Conservation (phyloP, 2,888 invertebrate species). For the Ypsolopha sequella region DNA sequence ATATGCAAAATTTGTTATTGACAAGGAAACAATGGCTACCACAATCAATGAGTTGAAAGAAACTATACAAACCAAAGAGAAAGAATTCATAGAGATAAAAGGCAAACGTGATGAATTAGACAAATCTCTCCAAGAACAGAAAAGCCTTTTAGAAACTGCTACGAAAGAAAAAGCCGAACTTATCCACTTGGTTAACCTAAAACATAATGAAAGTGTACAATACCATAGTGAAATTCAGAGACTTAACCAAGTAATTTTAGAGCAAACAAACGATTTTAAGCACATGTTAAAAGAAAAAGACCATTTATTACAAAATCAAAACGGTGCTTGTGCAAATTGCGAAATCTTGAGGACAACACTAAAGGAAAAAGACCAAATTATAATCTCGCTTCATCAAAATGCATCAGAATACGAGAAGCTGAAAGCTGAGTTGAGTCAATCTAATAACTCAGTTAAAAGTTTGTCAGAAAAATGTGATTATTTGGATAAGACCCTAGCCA, state of each 20-base stretch:
- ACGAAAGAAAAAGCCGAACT: constrained; percentile 75
- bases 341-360: constrained; percentile 32
- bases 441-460: constrained; percentile 69
- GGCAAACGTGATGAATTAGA: constrained; percentile 26
- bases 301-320: constrained; percentile 18
- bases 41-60: constrained; percentile 26
- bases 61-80: constrained; percentile 26
- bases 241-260: constrained; percentile 72
- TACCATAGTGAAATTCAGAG: constrained; percentile 90
- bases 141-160: constrained; percentile 31
- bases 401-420: constrained; percentile 34
- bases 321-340: constrained; percentile 34
- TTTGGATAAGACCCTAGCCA: constrained; percentile 74
- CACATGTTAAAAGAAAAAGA: constrained; percentile 41
- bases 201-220: constrained; percentile 87
- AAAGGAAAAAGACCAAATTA: constrained; percentile 51
- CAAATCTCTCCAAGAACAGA: constrained; percentile 32
- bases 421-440: constrained; percentile 59
- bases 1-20: constrained; percentile 31
- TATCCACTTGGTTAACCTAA: constrained; percentile 79
- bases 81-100: constrained; percentile 28
- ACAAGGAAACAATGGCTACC: constrained; percentile 36
- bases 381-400: constrained; percentile 36
- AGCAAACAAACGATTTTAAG: constrained; percentile 56
- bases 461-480: constrained; percentile 78